A percentile compares a stretch with the other conserved stretches of the same genome.
Evolutionary conservation across 2,113 vertebrate genomes (phyloP).

Genomic region (Tyto alba): DNA sequence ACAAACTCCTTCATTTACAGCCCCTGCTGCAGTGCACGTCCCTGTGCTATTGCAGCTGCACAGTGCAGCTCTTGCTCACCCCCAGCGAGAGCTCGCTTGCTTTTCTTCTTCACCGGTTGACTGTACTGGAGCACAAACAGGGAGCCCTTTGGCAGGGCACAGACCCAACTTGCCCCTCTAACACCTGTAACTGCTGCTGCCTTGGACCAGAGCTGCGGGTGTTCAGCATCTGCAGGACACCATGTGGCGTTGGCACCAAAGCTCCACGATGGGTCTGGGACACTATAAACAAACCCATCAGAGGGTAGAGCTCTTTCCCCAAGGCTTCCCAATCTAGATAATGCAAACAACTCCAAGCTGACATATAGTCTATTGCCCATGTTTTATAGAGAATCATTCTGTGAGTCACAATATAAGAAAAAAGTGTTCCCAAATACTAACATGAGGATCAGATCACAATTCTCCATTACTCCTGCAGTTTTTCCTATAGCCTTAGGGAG

Average conservation of each 20-base stretch:
- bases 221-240: neutral
- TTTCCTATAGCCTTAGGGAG: neutral
- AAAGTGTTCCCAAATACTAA: neutral
- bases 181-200: neutral
- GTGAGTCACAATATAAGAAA: rapidly evolving
- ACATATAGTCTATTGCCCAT: neutral
- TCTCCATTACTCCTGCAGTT: neutral
- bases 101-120: neutral
- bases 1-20: rapidly evolving
- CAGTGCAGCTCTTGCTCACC: neutral
- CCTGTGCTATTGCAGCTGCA: neutral
- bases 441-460: neutral
- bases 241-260: rapidly evolving
- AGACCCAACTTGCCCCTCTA: rapidly evolving
- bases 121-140: rapidly evolving
- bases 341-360: neutral
- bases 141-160: neutral
- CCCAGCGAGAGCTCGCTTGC: neutral
- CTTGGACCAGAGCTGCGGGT: rapidly evolving
- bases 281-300: neutral
- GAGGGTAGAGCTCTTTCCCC: neutral
- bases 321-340: neutral
- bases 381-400: neutral
- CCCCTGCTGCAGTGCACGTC: rapidly evolving
- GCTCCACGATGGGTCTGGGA: neutral